Evolutionary conservation across 2,797 vertebrate genomes (phyloP).

Genomic region (Myotis planiceps): DNA sequence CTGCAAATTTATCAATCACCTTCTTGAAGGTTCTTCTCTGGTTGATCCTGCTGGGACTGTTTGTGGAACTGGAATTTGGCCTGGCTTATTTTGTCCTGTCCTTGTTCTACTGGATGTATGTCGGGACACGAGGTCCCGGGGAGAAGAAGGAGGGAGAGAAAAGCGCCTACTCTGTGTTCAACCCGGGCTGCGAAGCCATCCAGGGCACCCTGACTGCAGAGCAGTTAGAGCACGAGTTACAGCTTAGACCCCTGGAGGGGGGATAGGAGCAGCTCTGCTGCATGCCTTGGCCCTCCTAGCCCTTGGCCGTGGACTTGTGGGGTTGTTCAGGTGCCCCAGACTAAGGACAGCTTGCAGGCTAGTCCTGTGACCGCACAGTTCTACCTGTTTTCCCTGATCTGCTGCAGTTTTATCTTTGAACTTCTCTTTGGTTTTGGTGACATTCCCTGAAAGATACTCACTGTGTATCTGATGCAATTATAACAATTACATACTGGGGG

Average conservation of each 20-base stretch:
- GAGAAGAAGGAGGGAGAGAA: conserved; percentile 90
- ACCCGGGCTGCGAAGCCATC: conserved; percentile 93
- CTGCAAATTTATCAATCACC: conserved; percentile 42
- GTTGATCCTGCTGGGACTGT: conserved; percentile 94
- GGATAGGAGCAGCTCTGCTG: conserved; percentile 60
- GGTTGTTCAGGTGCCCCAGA: not conserved
- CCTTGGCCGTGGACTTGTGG: not conserved
- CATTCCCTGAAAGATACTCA: conserved; percentile 19
- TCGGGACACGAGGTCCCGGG: conserved; percentile 91
- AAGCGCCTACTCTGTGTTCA: conserved; percentile 96
- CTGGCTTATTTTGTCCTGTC: conserved; percentile 94
- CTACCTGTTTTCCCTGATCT: not conserved
- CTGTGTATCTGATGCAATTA: not conserved
- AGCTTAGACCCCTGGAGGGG: conserved; percentile 87
- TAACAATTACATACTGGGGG: conserved; percentile 16
- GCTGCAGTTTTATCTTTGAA: not conserved
- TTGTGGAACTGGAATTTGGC: conserved; percentile 94
- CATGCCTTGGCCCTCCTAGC: not conserved
- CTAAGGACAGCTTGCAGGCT: not conserved
- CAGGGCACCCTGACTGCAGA: conserved; percentile 92
- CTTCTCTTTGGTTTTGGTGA: conserved; percentile 29
- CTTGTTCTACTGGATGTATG: conserved; percentile 96
- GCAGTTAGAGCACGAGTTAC: conserved; percentile 93
- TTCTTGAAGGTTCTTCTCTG: conserved; percentile 94
- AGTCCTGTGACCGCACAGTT: not conserved